Base-by-base conservation (phyloP, 2,113 vertebrate species). In the Bucco capensis region DNA sequence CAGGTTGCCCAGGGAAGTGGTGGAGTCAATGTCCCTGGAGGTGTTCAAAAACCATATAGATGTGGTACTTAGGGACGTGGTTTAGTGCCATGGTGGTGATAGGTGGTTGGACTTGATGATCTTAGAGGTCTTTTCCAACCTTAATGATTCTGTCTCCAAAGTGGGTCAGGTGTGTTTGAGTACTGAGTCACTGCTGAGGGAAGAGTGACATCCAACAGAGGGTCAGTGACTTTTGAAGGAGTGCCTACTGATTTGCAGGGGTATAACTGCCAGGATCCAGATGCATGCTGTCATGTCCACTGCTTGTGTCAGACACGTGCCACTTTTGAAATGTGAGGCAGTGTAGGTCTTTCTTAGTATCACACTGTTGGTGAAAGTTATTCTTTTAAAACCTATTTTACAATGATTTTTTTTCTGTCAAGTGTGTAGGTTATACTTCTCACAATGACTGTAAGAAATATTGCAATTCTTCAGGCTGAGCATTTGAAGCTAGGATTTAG, bases 211-310 rank as follows among this genome's bases (percentile, higher is more conserved):
- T 42, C 35, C 19, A n/a, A 47, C 8, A 57, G 37, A 61, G 5
- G 3, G 8, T 15, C 47, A 53, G 15, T 49, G 61, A 44, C 30
- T 79, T 69, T 31, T 54, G 28, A 85, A 83, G 16, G 14, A 8
- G 3, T 35, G 5, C 24, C 16, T 6, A 13, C 7, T 35, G 10
- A 17, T 78, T 66, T 1, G 0, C 22, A 51, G 53, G 5, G 60
- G 9, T 19, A 16, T 1, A 2, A 19, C 53, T 40, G 24, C 31
- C 35, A 44, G 27, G 19, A 8, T 25, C 25, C 2, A 2, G 17
- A 8, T 42, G 27, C 1, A 0, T 38, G 37, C 8, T 40, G 21
- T 49, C 27, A 38, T 2, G 2, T 40, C 49, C 30, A 14, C 28
- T 28, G 25, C 19, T 31, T 60, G 28, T 24, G 40, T 53, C 44